Conservation (phyloP, 2,797 vertebrate species). For the Pantherophis alleghaniensis region DNA sequence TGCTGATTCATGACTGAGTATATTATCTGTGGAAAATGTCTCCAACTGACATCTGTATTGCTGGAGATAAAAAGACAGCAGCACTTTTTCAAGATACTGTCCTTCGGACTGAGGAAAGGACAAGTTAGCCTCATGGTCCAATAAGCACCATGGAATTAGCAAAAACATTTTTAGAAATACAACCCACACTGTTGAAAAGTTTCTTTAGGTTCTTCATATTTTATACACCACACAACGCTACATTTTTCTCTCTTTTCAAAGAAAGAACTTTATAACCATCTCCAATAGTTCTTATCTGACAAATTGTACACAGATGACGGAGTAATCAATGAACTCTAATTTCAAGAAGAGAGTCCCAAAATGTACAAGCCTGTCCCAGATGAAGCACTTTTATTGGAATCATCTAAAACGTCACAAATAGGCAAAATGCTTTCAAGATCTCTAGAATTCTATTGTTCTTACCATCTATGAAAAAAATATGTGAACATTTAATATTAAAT, state of each 20-base stretch:
- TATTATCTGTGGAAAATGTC: neutral
- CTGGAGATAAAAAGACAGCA: constrained; percentile 15
- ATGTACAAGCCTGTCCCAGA: neutral
- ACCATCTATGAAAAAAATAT: neutral
- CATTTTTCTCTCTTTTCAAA: neutral
- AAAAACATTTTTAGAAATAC: neutral
- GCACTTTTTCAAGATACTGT: neutral
- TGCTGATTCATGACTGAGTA: constrained; percentile 52
- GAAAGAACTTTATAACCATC: neutral
- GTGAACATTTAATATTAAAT: neutral
- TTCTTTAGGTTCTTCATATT: neutral
- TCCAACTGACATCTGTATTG: neutral
- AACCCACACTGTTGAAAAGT: neutral
- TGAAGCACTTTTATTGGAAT: neutral
- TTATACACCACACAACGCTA: neutral
- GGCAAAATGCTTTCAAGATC: neutral
- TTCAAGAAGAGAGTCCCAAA: neutral
- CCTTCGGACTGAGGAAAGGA: neutral
- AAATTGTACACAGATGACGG: neutral
- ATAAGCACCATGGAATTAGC: neutral
- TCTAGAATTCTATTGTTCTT: neutral
- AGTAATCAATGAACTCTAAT: neutral
- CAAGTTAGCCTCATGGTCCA: accelerated
- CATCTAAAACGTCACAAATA: neutral
- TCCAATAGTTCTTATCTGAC: neutral